Percentiles rank a stretch among this genome's conserved stretches.
Conservation (phyloP, 2,113 vertebrate genomes). For the Bambusicola thoracicus region DNA sequence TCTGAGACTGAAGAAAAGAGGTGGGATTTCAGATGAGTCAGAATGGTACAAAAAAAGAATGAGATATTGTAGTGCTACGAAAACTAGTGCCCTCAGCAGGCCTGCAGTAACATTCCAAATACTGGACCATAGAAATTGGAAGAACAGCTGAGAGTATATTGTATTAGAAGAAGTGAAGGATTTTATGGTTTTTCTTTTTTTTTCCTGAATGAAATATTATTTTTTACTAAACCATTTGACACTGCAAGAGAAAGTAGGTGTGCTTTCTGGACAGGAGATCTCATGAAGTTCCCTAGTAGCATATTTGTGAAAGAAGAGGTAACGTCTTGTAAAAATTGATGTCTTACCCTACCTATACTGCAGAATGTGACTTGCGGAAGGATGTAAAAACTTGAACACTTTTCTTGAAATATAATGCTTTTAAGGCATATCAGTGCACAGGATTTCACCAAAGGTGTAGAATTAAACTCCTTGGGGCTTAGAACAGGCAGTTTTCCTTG, state of each 20-base stretch:
- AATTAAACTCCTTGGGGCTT: background rate
- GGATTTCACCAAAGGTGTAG: background rate
- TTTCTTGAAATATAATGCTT: background rate
- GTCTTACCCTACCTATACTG: background rate
- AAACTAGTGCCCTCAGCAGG: background rate
- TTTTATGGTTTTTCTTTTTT: background rate
- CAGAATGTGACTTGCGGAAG: background rate
- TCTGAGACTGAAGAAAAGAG: background rate
- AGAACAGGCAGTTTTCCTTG: background rate
- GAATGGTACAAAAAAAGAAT: background rate
- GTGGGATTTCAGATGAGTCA: background rate
- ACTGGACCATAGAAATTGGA: background rate
- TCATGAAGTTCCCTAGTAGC: background rate
- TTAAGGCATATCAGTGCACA: fast-evolving
- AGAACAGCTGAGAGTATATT: background rate
- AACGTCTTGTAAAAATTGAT: background rate
- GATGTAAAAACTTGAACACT: background rate
- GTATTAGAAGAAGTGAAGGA: background rate
- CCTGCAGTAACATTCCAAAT: background rate
- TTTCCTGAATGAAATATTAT: background rate
- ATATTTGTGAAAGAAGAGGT: background rate
- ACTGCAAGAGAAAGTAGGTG: background rate
- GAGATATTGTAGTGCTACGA: background rate
- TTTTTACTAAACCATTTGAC: background rate
- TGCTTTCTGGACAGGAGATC: background rate